A percentile compares a stretch with the other conserved stretches of the same genome.
phyloP scores from a whole-genome alignment of 2,797 vertebrate genomes.

The Botia almorhae region DNA sequence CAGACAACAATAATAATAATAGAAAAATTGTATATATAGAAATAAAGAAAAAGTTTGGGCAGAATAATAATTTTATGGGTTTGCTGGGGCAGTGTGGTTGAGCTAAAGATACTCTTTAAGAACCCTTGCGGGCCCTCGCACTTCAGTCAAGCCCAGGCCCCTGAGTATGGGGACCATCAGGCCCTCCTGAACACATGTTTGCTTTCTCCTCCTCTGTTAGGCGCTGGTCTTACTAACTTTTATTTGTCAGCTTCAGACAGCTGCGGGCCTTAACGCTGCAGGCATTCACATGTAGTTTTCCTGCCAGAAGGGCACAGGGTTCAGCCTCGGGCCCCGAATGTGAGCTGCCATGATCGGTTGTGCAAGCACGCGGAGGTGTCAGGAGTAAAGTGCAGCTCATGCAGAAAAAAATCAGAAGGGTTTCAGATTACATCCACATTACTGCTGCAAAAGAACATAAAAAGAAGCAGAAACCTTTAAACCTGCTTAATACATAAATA shows the following conservation, averaged over 20 bases:
- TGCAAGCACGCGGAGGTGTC: constrained; percentile 45
- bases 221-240: constrained; percentile 68
- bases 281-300: constrained; percentile 68
- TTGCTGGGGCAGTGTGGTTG: neutral
- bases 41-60: neutral
- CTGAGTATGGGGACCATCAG: constrained; percentile 69
- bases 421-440: constrained; percentile 78
- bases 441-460: constrained; percentile 72
- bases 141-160: constrained; percentile 70
- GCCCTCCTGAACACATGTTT: constrained; percentile 71
- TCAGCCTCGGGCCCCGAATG: constrained; percentile 35
- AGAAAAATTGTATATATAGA: no score
- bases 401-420: constrained; percentile 69
- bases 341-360: constrained; percentile 47
- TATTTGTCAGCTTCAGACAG: constrained; percentile 72
- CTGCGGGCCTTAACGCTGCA: constrained; percentile 45
- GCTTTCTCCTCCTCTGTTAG: constrained; percentile 47
- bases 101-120: constrained; percentile 65
- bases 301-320: constrained; percentile 66
- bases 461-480: constrained; percentile 78
- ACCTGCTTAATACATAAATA: constrained; percentile 82
- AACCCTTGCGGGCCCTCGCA: constrained; percentile 57
- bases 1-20: no score
- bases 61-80: neutral
- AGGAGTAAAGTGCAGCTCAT: constrained; percentile 28